phyloP scores from a whole-genome alignment of 30 jellyfish, hydroid and myxozoan genomes.

The Aurelia coerulea region DNA sequence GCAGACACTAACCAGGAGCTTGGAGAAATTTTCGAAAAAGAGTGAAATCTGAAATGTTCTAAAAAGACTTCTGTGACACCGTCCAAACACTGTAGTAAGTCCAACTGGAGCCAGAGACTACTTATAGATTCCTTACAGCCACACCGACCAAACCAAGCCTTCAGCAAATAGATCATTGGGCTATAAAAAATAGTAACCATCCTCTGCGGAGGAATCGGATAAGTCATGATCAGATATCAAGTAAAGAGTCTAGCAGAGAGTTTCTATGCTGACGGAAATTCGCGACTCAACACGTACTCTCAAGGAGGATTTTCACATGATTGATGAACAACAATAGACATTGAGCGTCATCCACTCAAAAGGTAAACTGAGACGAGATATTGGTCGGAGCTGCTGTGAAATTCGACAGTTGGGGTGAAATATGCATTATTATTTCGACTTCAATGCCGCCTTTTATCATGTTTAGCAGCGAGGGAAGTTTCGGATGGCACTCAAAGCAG shows the following conservation, averaged over 20 bases:
- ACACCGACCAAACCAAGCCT: too few species aligned
- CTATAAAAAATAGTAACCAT: too few species aligned
- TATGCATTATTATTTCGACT: not conserved
- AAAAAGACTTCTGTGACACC: too few species aligned
- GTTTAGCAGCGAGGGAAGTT: not conserved
- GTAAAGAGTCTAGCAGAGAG: not conserved
- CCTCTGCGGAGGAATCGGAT: too few species aligned
- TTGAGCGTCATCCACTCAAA: slow-evolving; percentile 42
- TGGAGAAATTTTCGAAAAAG: too few species aligned
- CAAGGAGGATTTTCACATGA: slow-evolving; percentile 44
- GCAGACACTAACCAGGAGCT: too few species aligned
- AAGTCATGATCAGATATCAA: not conserved
- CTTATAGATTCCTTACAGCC: too few species aligned
- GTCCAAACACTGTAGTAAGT: too few species aligned
- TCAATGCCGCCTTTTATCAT: not conserved
- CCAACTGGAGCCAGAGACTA: too few species aligned
- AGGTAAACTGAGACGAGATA: not conserved
- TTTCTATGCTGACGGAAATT: slow-evolving; percentile 16
- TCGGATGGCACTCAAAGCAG: not conserved
- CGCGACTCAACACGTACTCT: slow-evolving; percentile 30
- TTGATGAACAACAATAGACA: slow-evolving; percentile 48
- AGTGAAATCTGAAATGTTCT: too few species aligned
- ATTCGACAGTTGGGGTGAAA: not conserved
- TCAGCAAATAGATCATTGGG: too few species aligned
- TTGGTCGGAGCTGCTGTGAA: slow-evolving; percentile 20